Conservation (phyloP, 2,113 vertebrate species). For the Lichenostomus cassidix region DNA sequence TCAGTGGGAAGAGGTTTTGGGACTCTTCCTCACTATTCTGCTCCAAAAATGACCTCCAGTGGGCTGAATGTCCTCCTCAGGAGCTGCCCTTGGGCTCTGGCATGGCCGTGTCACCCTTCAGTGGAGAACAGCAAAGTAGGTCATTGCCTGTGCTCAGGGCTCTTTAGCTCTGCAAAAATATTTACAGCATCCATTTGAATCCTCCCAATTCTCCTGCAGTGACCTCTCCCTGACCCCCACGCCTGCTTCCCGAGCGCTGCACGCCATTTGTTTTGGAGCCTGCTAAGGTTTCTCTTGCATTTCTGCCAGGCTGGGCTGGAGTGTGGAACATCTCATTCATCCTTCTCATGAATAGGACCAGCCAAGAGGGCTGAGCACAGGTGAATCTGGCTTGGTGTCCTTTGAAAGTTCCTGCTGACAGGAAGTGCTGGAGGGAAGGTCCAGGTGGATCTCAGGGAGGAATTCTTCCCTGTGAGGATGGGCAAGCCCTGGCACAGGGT, state of each 20-base stretch:
- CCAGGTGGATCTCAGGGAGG: neutral
- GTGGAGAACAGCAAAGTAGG: conserved; percentile 7
- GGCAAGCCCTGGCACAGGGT: neutral
- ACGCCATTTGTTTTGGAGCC: neutral
- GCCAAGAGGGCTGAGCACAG: neutral
- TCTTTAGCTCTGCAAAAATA: conserved; percentile 35
- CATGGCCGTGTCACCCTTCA: neutral
- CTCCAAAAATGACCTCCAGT: accelerated
- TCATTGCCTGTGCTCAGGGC: conserved; percentile 15
- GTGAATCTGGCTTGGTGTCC: neutral
- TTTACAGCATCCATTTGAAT: conserved; percentile 39
- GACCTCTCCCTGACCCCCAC: neutral
- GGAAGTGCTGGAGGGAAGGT: neutral
- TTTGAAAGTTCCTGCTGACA: neutral
- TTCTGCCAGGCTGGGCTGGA: neutral
- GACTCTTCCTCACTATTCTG: accelerated
- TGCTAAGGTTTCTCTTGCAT: neutral
- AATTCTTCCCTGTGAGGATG: neutral
- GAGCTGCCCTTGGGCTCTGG: neutral
- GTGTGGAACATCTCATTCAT: conserved; percentile 39
- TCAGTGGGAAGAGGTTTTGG: neutral
- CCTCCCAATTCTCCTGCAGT: neutral
- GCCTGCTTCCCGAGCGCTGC: neutral
- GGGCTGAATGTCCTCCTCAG: neutral
- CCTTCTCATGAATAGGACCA: neutral